Evolutionary conservation across 2,113 vertebrate genomes (phyloP), one percentile per base, ranked within the genome.

Genomic region (Ovibos moschatus): DNA sequence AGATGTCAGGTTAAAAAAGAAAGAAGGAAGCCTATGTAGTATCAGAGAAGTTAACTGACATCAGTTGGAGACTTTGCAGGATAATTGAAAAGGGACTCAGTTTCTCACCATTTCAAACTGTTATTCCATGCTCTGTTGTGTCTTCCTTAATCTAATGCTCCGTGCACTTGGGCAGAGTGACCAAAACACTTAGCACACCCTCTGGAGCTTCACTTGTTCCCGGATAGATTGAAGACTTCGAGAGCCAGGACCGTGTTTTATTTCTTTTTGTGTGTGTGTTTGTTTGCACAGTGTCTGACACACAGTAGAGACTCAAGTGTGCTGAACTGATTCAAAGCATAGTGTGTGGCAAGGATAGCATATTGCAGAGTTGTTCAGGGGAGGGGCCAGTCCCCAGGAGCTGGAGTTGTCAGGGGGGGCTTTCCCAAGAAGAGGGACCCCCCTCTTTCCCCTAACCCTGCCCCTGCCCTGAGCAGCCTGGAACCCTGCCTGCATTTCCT

Each of bases 371-470:
- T 45, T 47, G 10, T 50, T 67, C n/a, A 51, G n/a, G 4, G 36
- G 60, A 87, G 36, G 43, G 50, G 64, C 14, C 2, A n/a, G 11
- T 51, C 30, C 16, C 12, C 28, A 12, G 11, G 47, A 55, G 1
- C 14, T 79, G 16, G 43, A 3, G n/a, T 27, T 64, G 47, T 43
- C 40, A 16, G 25, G 74, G 53, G 27, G 90, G 16, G 43, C 76
- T 81, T 91, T 50, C 57, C 64, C 51, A 12, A 58, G 88, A 53
- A 74, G 40, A 8, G 40, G 47, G 40, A 6, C 8, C 21, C 8
- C 25, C 0, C 5, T 0, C 8, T 45, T 78, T 12, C 23, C 23
- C 13, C 23, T 19, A 50, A 60, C 10, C 23, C 19, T 1, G 13
- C 2, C 6, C 4, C 8, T 10, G 2, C 23, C 33, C 33, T 1